Evolutionary conservation across 2,113 vertebrate genomes (phyloP), one percentile per base, ranked within the genome.

Genomic region (Alligator sinensis): DNA sequence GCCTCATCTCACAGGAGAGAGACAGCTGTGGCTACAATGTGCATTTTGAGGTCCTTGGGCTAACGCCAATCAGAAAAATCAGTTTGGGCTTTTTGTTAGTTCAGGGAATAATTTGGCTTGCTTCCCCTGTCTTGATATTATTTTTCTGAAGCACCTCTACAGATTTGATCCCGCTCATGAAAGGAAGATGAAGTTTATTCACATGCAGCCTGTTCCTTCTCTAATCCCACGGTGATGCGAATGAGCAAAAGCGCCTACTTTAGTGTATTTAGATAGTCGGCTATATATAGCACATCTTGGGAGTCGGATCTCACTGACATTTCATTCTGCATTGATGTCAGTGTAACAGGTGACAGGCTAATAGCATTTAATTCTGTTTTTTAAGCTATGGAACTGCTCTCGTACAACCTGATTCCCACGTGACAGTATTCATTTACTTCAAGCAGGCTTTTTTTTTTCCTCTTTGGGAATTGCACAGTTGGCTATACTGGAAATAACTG

Each of bases 1-100:
- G 21, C 70, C 34, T 72, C 34, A 72, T 72, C 70, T 38, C 34
- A 72, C 34, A 55, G 9, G 34, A 4, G 30, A 76, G 85, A 30
- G 3, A 4, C 8, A 64, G 5, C 11, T 58, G 13, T n/a, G 4
- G 2, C 19, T 19, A 64, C 81, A 80, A 55, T 66, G 84, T 84
- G 10, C 1, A 5, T 74, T 2, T 66, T 17, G 4, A 54, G 7
- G 19, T 22, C 6, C 3, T 0, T 1, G 2, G 60, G 62, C 14
- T 66, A 86, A 55, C 47, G 22, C 21, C 11, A 24, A 10, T 59
- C 15, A 77, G 77, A 79, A 30, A 38, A 11, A 58, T n/a, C 30
- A 27, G 34, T 38, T 25, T 38, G 15, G 30, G 34, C 2, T 15
- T 61, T 61, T 38, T 24, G 30, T 61, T 60, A 14, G 4, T 60